These are phyloP conservation scores for Nasonia longicornis DNA, from an alignment of 1,140 invertebrate genomes.

Conservation along the genomic window DNA sequence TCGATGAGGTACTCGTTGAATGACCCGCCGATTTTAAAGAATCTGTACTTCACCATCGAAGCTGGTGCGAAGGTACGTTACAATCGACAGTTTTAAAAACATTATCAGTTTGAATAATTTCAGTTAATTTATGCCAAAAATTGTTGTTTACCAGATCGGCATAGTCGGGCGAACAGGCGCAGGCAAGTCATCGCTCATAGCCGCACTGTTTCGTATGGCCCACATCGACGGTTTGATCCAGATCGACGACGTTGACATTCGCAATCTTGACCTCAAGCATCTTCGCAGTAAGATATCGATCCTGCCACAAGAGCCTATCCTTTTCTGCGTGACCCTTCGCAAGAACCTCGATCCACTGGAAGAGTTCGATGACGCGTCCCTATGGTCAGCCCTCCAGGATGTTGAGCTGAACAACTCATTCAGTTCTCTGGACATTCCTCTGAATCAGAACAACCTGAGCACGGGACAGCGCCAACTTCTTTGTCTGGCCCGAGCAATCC, in stretches of 20 bases:
- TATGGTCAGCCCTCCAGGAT: slow-evolving; percentile 67
- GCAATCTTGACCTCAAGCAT: slow-evolving; percentile 73
- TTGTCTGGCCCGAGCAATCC: slow-evolving; percentile 82
- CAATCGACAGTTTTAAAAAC: not conserved
- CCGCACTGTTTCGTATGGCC: slow-evolving; percentile 77
- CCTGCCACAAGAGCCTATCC: slow-evolving; percentile 84
- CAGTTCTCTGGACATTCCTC: slow-evolving; percentile 74
- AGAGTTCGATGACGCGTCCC: slow-evolving; percentile 71
- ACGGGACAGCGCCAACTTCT: slow-evolving; percentile 85
- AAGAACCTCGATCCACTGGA: slow-evolving; percentile 87
- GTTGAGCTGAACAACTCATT: slow-evolving; percentile 71
- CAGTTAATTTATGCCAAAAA: not conserved
- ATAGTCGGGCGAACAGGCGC: slow-evolving; percentile 80
- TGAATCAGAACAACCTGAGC: slow-evolving; percentile 82
- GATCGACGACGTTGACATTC: slow-evolving; percentile 58
- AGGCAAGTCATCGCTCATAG: slow-evolving; percentile 82
- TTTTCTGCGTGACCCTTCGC: slow-evolving; percentile 81
- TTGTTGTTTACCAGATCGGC: slow-evolving; percentile 69
- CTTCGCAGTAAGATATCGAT: slow-evolving; percentile 79
- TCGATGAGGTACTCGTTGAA: slow-evolving; percentile 70
- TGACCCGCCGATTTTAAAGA: slow-evolving; percentile 45
- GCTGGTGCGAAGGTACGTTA: slow-evolving; percentile 25
- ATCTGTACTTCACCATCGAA: slow-evolving; percentile 61
- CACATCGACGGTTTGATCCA: slow-evolving; percentile 57
- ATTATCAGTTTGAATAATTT: not conserved